Evolutionary conservation across 2,888 invertebrate species (phyloP), one percentile per base, ranked within the genome.

Genomic region (Halictus quadricinctus): DNA sequence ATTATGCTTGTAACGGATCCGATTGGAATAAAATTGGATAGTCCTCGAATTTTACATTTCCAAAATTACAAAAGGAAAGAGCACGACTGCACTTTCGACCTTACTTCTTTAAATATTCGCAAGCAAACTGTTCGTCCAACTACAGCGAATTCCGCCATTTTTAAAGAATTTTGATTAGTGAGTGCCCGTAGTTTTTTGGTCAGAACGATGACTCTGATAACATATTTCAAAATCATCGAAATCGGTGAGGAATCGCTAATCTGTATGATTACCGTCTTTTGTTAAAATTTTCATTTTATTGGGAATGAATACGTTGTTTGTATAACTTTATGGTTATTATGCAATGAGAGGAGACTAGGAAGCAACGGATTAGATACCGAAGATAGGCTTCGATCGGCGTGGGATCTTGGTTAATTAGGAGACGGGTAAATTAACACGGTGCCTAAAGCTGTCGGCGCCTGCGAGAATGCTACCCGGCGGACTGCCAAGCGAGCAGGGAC

Each of bases 371-470:
- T 78, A 60, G 75, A 43, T 79, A 29, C 8, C 8, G 29, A n/a
- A 41, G 25, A n/a, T 46, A 8, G 43, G 50, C 4, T 25, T 77
- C 18, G 36, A 54, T 46, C 29, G n/a, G 21, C 41, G 25, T 46
- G 50, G 13, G 25, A 8, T 21, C n/a, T 13, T 46, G 58, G 46
- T n/a, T 66, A 75, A 80, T 87, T 79, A 70, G 21, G 46, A 72
- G 50, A 69, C 15, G 25, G 60, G n/a, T 78, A 43, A 76, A 79
- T 64, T 72, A 41, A 43, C 50, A 41, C 41, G 21, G 48, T 18
- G 15, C 66, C 15, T 21, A 12, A 18, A 25, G 48, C 36, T 3
- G 25, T 81, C 70, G 21, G 18, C 91, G 91, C 90, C 90, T 91
- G 79, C 75, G 43, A 41, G 80, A 72, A 72, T 87, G 70, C 82